Conservation (phyloP, 2,888 invertebrate genomes). For the Eupithecia subumbrata region DNA sequence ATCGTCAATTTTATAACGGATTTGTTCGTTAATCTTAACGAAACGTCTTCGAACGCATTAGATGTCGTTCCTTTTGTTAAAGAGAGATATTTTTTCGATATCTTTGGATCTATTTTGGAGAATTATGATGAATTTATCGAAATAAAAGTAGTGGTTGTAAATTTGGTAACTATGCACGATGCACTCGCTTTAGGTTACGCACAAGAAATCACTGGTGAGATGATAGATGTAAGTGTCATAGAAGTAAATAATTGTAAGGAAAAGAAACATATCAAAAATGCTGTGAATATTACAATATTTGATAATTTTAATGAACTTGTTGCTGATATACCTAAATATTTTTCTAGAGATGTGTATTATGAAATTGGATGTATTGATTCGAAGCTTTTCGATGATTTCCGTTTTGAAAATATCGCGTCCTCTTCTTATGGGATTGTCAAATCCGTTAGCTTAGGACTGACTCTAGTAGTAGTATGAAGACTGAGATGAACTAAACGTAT, state of each 20-base stretch:
- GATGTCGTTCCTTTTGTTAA: constrained; percentile 64
- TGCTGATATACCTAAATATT: constrained; percentile 82
- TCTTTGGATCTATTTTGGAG: constrained; percentile 75
- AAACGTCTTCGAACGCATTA: constrained; percentile 48
- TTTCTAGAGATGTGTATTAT: constrained; percentile 83
- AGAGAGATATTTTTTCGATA: constrained; percentile 70
- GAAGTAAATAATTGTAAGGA: constrained; percentile 73
- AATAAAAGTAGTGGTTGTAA: constrained; percentile 64
- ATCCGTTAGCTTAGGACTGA: constrained; percentile 82
- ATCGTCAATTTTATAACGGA: constrained; percentile 74
- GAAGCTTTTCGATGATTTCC: constrained; percentile 77
- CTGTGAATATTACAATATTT: constrained; percentile 84
- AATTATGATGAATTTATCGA: constrained; percentile 75
- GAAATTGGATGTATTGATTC: constrained; percentile 75
- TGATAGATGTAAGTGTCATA: constrained; percentile 67
- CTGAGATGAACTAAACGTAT: constrained; percentile 82
- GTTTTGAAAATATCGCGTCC: constrained; percentile 81
- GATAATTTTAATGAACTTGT: constrained; percentile 79
- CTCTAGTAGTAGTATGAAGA: constrained; percentile 82
- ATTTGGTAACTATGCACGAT: constrained; percentile 65
- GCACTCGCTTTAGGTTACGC: constrained; percentile 79
- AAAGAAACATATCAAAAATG: constrained; percentile 82
- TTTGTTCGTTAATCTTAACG: constrained; percentile 59
- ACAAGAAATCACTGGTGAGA: constrained; percentile 68
- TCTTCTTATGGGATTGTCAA: constrained; percentile 81